phyloP scores from a whole-genome alignment of 1,140 invertebrate genomes.

The Drosophila lowei region DNA sequence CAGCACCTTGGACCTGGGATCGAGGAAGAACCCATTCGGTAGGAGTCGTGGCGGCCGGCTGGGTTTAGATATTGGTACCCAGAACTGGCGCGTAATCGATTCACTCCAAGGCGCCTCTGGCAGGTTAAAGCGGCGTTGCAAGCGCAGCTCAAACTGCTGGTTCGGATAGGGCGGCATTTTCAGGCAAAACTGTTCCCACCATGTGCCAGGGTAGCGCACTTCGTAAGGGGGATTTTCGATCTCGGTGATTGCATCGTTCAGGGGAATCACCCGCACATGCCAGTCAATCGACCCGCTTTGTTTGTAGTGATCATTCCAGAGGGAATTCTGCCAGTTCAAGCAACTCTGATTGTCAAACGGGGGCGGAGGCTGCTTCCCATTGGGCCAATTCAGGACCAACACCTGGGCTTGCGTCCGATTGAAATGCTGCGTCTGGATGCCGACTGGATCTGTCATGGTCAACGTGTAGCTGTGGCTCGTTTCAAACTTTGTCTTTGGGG shows the following conservation, averaged over 20 bases:
- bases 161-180: constrained; percentile 3
- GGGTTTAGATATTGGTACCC: background rate
- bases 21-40: constrained; percentile 16
- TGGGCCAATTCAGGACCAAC: background rate
- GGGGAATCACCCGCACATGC: too few relatives aligned
- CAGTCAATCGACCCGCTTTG: too few relatives aligned
- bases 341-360: background rate
- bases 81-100: background rate
- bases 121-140: background rate
- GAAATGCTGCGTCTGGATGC: background rate
- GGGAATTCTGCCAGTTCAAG: background rate
- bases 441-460: background rate
- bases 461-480: background rate
- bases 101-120: constrained; percentile 5
- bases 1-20: background rate
- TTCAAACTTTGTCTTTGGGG: too few relatives aligned
- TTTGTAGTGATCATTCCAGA: too few relatives aligned
- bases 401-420: background rate
- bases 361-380: too few relatives aligned
- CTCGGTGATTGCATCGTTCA: too few relatives aligned
- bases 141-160: constrained; percentile 5
- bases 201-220: too few relatives aligned
- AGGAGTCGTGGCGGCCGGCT: constrained; percentile 7
- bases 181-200: background rate
- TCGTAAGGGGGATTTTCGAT: too few relatives aligned